Evolutionary conservation across 2,888 invertebrate genomes (phyloP), one percentile per base, ranked within the genome.

Genomic region (Caenorhabditis plicata): DNA sequence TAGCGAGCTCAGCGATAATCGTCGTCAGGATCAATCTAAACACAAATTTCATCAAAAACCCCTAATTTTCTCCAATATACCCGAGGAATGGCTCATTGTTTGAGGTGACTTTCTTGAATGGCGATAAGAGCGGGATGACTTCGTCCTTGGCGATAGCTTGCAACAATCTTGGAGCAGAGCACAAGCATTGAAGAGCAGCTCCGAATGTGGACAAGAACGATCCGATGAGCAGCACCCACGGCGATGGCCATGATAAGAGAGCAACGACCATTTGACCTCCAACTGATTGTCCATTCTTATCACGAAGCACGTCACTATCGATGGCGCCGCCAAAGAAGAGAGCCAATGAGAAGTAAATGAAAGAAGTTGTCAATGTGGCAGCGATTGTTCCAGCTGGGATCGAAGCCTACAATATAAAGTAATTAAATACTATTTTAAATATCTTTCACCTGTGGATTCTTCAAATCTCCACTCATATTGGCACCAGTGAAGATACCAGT

Each of bases 401-500:
- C 70, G 95, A 95, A 83, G 91, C 92, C 84, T n/a, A n/a, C n/a
- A n/a, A n/a, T n/a, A n/a, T n/a, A n/a, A n/a, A n/a, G n/a, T n/a
- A n/a, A n/a, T n/a, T n/a, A n/a, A n/a, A n/a, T n/a, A n/a, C n/a
- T n/a, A n/a, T n/a, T n/a, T n/a, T n/a, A n/a, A n/a, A n/a, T n/a
- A n/a, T n/a, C n/a, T n/a, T n/a, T n/a, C n/a, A n/a, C n/a, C n/a
- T 95, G 95, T 46, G 96, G 96, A 83, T 99, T 96, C 32, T 91
- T 92, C 80, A 99, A 86, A 84, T 99, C 98, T 38, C 69, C 96
- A 22, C 95, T 95, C 79, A 96, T 87, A 84, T 98, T 98, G 2
- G 95, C 95, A 19, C 98, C 96, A 60, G 98, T 96, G 93, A 98
- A 94, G 69, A 98, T 98, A 80, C 91, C 96, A 75, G 96, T 98